Evolutionary conservation across 2,113 vertebrate species (phyloP), one percentile per base, ranked within the genome.

Genomic region (Sturnira hondurensis): DNA sequence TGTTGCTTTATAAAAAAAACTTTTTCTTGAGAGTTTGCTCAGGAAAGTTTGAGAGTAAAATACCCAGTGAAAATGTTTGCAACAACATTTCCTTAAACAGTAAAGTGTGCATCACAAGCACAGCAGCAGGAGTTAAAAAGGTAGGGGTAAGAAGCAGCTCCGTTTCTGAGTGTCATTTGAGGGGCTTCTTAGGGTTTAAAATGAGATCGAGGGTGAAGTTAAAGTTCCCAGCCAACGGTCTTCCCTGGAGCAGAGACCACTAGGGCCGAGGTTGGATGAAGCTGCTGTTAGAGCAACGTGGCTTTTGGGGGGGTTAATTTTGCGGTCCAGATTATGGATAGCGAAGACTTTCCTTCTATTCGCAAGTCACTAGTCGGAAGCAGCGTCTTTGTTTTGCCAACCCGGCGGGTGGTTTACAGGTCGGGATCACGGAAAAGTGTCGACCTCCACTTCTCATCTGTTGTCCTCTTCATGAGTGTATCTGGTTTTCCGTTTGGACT

Each of bases 21-120:
- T n/a, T n/a, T n/a, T 91, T 92, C 47, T 38, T 83, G 85, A 96
- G 88, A 95, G 80, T 89, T 89, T 74, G 82, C 74, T 73, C 63
- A 50, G 38, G 36, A 86, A 95, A 92, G 63, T 91, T 86, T 86
- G 54, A 2, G 15, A 77, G 50, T 85, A 78, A 93, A 96, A 89
- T 24, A 87, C 33, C 36, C 73, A 76, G 45, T 31, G 47, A 89
- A 85, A 93, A 47, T 54, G 76, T 95, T 92, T 82, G 80, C 45
- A 88, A 95, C 94, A 89, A 92, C 76, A 92, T 92, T 94, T 80
- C 56, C 74, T 90, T 84, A 56, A 93, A 61, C 58, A 78, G 58
- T 56, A 68, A 86, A 87, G 77, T 58, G 63, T 43, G 54, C 77
- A n/a, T 52, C 41, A 22, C 15, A 85, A 86, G 84, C 73, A 43